These are phyloP conservation scores for Ptilorrhoa leucosticta DNA, from an alignment of 2,113 vertebrate species.

Conservation along the genomic window DNA sequence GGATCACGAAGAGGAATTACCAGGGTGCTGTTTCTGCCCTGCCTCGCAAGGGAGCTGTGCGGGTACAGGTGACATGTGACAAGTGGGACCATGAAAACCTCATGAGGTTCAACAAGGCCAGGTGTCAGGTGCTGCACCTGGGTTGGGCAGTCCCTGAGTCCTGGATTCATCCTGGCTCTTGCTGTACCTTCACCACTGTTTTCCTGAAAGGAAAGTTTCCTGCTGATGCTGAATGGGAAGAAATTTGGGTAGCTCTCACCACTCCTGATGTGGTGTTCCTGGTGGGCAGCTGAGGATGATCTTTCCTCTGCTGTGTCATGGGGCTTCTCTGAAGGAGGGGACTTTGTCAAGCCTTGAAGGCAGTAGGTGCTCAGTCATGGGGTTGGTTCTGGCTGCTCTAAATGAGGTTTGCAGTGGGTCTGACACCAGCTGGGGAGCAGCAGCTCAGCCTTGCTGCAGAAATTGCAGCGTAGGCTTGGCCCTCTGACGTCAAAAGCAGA, in stretches of 20 bases:
- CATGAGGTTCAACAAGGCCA: not conserved
- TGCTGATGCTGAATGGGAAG: not conserved
- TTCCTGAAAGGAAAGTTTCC: not conserved
- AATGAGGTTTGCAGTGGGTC: not conserved
- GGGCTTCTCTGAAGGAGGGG: not conserved
- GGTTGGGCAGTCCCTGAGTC: fast-evolving
- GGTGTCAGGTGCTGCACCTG: not conserved
- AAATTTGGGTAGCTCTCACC: not conserved
- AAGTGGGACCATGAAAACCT: not conserved
- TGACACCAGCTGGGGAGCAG: not conserved
- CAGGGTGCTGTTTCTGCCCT: fast-evolving
- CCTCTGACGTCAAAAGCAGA: fast-evolving
- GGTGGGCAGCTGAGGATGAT: not conserved
- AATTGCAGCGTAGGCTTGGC: not conserved
- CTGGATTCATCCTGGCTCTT: not conserved
- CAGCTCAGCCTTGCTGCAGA: not conserved
- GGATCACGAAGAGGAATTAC: not conserved
- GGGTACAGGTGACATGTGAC: not conserved
- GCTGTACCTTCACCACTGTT: not conserved
- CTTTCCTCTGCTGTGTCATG: not conserved
- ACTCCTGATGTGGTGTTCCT: not conserved
- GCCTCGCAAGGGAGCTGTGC: not conserved
- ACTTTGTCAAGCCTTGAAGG: not conserved
- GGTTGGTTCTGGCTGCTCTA: not conserved
- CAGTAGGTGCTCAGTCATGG: not conserved